Conservation (phyloP, 2,113 vertebrate species). For the Pleuronectes platessa region DNA sequence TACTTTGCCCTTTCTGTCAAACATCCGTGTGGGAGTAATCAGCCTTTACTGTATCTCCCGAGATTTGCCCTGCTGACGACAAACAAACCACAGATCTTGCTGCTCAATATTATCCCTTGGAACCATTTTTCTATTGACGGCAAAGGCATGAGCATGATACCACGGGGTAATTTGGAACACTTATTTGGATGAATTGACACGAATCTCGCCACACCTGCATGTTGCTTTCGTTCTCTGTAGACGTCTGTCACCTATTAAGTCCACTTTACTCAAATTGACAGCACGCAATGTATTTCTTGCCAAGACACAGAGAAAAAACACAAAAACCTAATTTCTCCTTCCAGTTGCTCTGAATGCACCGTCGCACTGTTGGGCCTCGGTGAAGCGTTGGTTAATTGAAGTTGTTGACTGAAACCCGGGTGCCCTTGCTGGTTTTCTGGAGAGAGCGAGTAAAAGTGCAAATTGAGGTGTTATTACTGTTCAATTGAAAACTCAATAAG, state of each 20-base stretch:
- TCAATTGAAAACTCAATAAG: slow-evolving; percentile 54
- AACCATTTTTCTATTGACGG: neutral
- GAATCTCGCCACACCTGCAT: slow-evolving; percentile 9
- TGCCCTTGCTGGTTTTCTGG: slow-evolving; percentile 9
- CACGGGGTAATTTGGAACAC: slow-evolving; percentile 1
- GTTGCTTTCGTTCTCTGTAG: slow-evolving; percentile 20
- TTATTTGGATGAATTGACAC: slow-evolving; percentile 7
- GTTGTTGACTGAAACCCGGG: slow-evolving; percentile 50
- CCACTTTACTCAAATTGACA: slow-evolving; percentile 11
- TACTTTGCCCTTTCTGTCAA: slow-evolving; percentile 42
- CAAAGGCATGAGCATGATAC: neutral
- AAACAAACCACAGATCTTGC: no score
- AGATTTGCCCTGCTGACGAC: neutral
- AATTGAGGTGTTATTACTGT: slow-evolving; percentile 51
- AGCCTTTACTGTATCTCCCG: slow-evolving; percentile 7
- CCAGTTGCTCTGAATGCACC: neutral
- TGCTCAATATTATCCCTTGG: no score
- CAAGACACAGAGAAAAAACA: slow-evolving; percentile 8
- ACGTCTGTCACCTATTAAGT: slow-evolving; percentile 27
- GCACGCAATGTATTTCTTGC: slow-evolving; percentile 2
- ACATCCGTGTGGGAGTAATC: slow-evolving; percentile 35
- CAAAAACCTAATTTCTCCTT: slow-evolving; percentile 22
- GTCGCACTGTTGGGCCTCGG: neutral
- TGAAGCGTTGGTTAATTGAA: slow-evolving; percentile 34
- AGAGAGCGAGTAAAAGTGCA: slow-evolving; percentile 36